These are phyloP conservation scores for Panagrolaimus sp. DNA, from an alignment of 1,140 invertebrate genomes.

Conservation along the genomic window DNA sequence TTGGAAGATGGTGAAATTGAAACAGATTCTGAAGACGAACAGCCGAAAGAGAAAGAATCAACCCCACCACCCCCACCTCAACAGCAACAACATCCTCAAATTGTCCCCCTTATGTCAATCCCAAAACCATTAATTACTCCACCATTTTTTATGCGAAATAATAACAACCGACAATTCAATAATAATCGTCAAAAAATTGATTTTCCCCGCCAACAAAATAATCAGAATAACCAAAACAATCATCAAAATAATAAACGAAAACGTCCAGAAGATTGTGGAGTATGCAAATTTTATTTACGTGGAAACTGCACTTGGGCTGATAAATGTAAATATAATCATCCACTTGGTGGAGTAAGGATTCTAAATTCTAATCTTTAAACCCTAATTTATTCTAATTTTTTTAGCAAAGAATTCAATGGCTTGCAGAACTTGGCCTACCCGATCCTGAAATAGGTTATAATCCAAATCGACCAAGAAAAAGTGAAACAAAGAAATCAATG, in stretches of 20 bases:
- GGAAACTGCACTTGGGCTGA: constrained; percentile 23
- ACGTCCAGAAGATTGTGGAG: constrained; percentile 15
- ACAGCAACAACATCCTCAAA: not conserved
- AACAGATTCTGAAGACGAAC: constrained; percentile 20
- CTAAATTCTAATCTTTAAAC: too few relatives aligned
- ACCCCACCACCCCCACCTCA: not conserved
- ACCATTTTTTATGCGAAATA: not conserved
- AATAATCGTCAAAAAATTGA: not conserved
- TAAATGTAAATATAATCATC: constrained; percentile 22
- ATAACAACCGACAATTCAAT: not conserved
- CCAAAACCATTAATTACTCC: not conserved
- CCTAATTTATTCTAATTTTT: too few relatives aligned
- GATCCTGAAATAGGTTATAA: not conserved
- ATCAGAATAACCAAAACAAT: not conserved
- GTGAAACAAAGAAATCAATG: not conserved
- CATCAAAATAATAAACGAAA: not conserved
- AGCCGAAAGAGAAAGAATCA: not conserved
- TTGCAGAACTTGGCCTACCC: not conserved
- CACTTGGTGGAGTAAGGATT: not conserved
- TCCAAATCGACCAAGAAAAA: constrained; percentile 1
- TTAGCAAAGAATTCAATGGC: not conserved
- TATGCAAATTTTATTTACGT: constrained; percentile 26
- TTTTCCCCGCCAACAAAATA: not conserved
- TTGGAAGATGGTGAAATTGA: constrained; percentile 24
- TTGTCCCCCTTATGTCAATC: not conserved